phyloP scores from a whole-genome alignment of 1,140 invertebrate species.

The Apis cerana region DNA sequence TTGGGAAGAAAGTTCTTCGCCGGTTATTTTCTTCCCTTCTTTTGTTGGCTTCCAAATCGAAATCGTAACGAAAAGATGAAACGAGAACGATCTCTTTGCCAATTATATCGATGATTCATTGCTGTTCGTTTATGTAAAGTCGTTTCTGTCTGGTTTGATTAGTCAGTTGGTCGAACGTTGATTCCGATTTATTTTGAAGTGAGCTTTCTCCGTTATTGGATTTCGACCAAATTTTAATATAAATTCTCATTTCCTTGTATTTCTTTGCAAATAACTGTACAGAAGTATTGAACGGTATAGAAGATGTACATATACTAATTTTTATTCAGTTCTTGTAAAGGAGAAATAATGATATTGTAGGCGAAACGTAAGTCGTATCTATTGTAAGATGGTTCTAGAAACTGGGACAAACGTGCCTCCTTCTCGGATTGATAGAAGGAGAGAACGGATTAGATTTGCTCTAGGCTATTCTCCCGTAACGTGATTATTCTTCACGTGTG shows the following conservation, averaged over 20 bases:
- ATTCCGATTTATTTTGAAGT: not conserved
- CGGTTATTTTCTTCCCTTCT: not conserved
- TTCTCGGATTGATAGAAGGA: not conserved
- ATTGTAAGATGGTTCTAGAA: not conserved
- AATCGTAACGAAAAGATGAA: not conserved
- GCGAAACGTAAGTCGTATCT: not conserved
- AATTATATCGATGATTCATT: constrained; percentile 30
- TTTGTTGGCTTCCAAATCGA: not conserved
- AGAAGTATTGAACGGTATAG: not conserved
- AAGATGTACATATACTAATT: not conserved
- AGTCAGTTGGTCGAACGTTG: not conserved
- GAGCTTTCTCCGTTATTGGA: constrained; percentile 3
- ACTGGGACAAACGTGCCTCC: not conserved
- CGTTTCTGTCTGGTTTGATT: not conserved
- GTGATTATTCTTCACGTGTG: constrained; percentile 27
- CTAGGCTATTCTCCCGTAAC: constrained; percentile 4
- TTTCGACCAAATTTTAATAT: not conserved
- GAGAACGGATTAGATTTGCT: constrained; percentile 6
- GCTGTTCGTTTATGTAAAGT: constrained; percentile 13
- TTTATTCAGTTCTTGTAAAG: not conserved
- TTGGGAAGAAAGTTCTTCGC: not conserved
- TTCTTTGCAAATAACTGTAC: too few relatives aligned
- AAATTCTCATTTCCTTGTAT: not conserved
- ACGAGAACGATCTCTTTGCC: not conserved
- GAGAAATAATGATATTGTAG: too few relatives aligned